These are phyloP conservation scores for Microplitis manilae DNA, from an alignment of 2,888 invertebrate species.

Conservation along the genomic window DNA sequence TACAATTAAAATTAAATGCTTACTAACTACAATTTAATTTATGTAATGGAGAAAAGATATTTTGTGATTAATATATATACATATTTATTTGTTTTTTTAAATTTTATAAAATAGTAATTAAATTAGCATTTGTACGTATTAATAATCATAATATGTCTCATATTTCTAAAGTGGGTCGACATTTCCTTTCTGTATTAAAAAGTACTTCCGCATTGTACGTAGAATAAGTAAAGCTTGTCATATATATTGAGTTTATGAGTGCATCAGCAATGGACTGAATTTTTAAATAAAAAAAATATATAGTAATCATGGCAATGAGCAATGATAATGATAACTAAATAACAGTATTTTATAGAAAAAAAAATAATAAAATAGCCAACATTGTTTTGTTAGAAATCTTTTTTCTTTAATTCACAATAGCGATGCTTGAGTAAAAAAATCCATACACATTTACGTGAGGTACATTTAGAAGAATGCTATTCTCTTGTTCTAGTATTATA, in stretches of 20 bases:
- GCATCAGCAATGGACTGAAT: not conserved
- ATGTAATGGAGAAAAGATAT: not conserved
- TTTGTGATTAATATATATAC: not conserved
- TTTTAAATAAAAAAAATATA: constrained; percentile 4
- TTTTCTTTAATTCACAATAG: not conserved
- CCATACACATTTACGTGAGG: constrained; percentile 2
- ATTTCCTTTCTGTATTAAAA: constrained; percentile 57
- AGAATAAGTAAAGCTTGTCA: constrained; percentile 32
- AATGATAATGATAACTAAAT: not conserved
- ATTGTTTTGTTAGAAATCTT: not conserved
- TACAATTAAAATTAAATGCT: too few relatives aligned
- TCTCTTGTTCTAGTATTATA: constrained; percentile 13
- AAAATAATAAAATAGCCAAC: not conserved
- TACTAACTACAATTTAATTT: too few relatives aligned
- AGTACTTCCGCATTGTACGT: constrained; percentile 58
- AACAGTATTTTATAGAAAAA: not conserved
- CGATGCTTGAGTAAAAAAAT: constrained; percentile 2
- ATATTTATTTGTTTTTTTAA: not conserved
- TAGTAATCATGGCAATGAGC: not conserved
- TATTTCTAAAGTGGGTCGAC: constrained; percentile 56
- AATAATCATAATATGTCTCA: constrained; percentile 11
- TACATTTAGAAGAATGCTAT: constrained; percentile 4
- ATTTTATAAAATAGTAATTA: not conserved
- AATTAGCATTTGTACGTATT: not conserved
- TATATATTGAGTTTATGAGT: constrained; percentile 13